These are phyloP conservation scores for Hedychridium roseum DNA, from an alignment of 2,888 invertebrate genomes.

Conservation along the genomic window DNA sequence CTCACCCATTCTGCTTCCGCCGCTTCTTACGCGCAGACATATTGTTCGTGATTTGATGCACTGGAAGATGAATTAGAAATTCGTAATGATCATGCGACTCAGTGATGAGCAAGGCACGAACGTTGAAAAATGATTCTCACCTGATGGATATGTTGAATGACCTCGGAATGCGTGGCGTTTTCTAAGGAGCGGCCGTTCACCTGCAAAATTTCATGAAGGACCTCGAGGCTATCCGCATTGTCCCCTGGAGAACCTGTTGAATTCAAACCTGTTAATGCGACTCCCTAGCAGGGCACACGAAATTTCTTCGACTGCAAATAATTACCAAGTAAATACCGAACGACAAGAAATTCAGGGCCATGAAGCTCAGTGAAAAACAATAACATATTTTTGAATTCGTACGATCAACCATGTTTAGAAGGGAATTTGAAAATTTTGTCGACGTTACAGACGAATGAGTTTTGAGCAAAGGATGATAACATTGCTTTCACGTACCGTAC, in stretches of 20 bases:
- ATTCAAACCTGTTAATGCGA: too few relatives aligned
- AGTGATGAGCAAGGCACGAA: not conserved
- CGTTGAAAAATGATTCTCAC: slow-evolving; percentile 65
- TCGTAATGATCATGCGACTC: not conserved
- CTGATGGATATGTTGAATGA: slow-evolving; percentile 94
- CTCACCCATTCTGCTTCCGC: slow-evolving; percentile 89
- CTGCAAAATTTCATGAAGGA: slow-evolving; percentile 97
- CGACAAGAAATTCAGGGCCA: too few relatives aligned
- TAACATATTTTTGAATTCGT: too few relatives aligned
- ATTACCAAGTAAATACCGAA: too few relatives aligned
- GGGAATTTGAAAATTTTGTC: not conserved
- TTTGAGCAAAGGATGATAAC: not conserved
- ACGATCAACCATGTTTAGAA: not conserved
- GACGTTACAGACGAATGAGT: too few relatives aligned
- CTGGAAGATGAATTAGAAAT: slow-evolving; percentile 66
- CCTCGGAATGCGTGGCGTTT: slow-evolving; percentile 90
- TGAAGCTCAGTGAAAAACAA: too few relatives aligned
- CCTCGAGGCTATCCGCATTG: slow-evolving; percentile 87
- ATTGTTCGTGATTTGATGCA: slow-evolving; percentile 96
- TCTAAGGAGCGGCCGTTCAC: slow-evolving; percentile 94
- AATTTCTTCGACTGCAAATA: not conserved
- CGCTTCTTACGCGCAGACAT: slow-evolving; percentile 88
- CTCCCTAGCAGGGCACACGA: too few relatives aligned
- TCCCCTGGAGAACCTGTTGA: slow-evolving; percentile 86
- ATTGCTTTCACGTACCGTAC: slow-evolving; percentile 72